phyloP scores from a whole-genome alignment of 2,797 vertebrate genomes.

The Cuculus canorus region DNA sequence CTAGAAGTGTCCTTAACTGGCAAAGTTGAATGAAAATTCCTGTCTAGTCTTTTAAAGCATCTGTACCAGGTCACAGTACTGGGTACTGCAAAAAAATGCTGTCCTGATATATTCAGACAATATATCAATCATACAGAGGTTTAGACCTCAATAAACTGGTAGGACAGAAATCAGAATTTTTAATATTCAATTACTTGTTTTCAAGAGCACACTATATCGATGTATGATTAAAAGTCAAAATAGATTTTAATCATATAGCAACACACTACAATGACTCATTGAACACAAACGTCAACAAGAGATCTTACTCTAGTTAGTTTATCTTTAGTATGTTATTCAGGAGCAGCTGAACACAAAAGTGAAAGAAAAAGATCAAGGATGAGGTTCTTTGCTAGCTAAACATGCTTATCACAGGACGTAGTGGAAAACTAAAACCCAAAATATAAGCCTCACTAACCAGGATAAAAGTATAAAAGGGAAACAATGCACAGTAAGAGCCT shows the following conservation, averaged over 20 bases:
- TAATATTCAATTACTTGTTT: slow-evolving; percentile 63
- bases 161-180: slow-evolving; percentile 65
- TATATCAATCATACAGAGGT: neutral
- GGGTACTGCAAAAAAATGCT: neutral
- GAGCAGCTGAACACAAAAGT: slow-evolving; percentile 65
- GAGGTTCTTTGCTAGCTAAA: slow-evolving; percentile 62
- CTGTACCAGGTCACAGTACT: neutral
- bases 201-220: slow-evolving; percentile 52
- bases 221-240: slow-evolving; percentile 73
- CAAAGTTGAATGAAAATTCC: neutral
- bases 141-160: slow-evolving; percentile 40
- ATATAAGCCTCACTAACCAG: neutral
- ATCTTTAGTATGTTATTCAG: slow-evolving; percentile 67
- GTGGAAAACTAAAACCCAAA: neutral
- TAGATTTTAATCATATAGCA: slow-evolving; percentile 73
- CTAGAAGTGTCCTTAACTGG: neutral
- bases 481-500: neutral
- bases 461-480: neutral
- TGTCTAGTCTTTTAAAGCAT: neutral
- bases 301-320: slow-evolving; percentile 68
- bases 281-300: slow-evolving; percentile 71
- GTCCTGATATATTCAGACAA: neutral
- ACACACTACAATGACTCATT: slow-evolving; percentile 62
- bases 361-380: slow-evolving; percentile 71
- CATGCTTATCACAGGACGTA: slow-evolving; percentile 34